Evolutionary conservation across 1,140 invertebrate genomes (phyloP), one percentile per base, ranked within the genome.

Genomic region (Apis dorsata): DNA sequence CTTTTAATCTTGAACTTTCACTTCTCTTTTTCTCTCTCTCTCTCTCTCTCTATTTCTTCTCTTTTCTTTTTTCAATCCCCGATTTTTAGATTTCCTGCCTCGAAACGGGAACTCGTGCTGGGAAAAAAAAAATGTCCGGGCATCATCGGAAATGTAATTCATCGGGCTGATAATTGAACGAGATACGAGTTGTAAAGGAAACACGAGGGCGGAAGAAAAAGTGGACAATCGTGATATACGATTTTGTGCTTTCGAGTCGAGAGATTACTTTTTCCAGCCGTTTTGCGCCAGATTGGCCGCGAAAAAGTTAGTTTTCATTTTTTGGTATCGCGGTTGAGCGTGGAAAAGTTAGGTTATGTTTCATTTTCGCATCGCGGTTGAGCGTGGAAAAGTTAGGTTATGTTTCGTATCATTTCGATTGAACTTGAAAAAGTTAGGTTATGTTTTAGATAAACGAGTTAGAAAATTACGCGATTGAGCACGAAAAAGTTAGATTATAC

Each of bases 1-100:
- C 75, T 78, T 68, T 78, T 68, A 68, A 78, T 68, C 63, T 55
- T 78, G 49, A 55, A 57, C 63, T 66, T 78, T 78, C 75, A 68
- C 63, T 78, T 55, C 8, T 78, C 63, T 66, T 78, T 78, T 63
- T 57, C 63, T 78, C 34, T 3, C 68, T n/a, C 28, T 24, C 24
- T 24, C 10, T 7, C 10, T 51, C 19, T 17, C 4, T 24, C 24
- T 0, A 0, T 24, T 24, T 24, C 24, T 24, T 24, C 24, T 24
- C 51, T 13, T 8, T 4, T 51, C 15, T 49, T 10, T 17, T 57
- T 66, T n/a, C 19, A 1, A 10, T 24, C 8, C 12, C 11, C 28
- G 28, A 3, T n/a, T 69, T 69, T n/a, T 49, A 49, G 11, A 12
- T 49, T n/a, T n/a, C 11, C 0, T 15, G 17, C 51, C 9, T 3